Base-by-base conservation (phyloP, 2,888 invertebrate species). In the Ophion ventricosus region DNA sequence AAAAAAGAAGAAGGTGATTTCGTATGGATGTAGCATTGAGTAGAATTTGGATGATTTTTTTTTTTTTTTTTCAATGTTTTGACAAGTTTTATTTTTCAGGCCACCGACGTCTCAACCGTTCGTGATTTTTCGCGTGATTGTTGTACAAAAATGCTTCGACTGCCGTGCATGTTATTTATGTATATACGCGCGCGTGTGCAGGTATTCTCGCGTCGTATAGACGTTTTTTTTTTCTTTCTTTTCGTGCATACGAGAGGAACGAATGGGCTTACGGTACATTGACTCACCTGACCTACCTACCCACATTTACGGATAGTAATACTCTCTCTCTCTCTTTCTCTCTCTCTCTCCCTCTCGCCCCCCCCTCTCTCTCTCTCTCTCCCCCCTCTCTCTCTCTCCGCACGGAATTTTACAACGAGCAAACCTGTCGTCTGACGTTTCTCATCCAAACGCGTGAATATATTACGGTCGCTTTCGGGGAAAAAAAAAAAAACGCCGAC, bases 201-300 rank as follows among this genome's bases (percentile, higher is more conserved):
- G 35, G 35, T 35, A 29, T 35, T 35, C 35, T 35, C 35, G 1
- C n/a, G 17, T 17, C 59, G 23, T 59, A 49, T 63, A 59, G 20
- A 14, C n/a, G n/a, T n/a, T n/a, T n/a, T n/a, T n/a, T n/a, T n/a
- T n/a, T n/a, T n/a, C n/a, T 78, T 67, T 25, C 49, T 77, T 73
- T 63, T 56, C 64, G 35, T 69, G 43, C 66, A 78, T 43, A 69
- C 79, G 75, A 63, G 75, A 63, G 80, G 43, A 61, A 72, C 79
- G 81, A 80, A 43, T 79, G 69, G 57, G 76, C 87, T 85, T 86
- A 86, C 87, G 86, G 87, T 86, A 84, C 86, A 87, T 86, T 87
- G 87, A 87, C 86, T 87, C 84, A 87, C 83, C 84, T 87, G 88
- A 88, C 88, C 88, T 88, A 90, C 93, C 94, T 94, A 96, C 85